Evolutionary conservation across 2,113 vertebrate species (phyloP).

Genomic region (Pogonocichla stellata): DNA sequence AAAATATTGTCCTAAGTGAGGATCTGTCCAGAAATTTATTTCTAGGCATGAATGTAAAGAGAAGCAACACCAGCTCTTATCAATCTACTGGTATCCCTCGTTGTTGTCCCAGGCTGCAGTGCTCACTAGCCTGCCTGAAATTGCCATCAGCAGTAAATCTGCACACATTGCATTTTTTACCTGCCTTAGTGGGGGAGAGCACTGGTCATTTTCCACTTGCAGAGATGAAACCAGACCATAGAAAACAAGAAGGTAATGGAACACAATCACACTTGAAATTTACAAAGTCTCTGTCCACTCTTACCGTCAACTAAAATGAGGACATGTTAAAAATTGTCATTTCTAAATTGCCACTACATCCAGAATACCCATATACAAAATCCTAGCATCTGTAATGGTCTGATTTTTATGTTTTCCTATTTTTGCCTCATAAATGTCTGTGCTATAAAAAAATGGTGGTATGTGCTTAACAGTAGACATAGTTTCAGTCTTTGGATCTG

Average conservation of each 20-base stretch:
- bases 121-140: background rate
- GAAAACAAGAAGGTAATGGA: background rate
- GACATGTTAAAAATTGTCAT: background rate
- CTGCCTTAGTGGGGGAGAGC: fast-evolving
- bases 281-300: background rate
- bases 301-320: background rate
- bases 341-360: background rate
- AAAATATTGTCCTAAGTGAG: background rate
- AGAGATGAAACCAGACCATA: background rate
- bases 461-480: constrained; percentile 30
- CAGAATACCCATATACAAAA: constrained; percentile 19
- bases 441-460: constrained; percentile 24
- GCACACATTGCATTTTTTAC: background rate
- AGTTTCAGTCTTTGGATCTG: constrained; percentile 46
- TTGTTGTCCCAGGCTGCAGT: background rate
- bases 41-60: background rate
- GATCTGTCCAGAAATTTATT: background rate
- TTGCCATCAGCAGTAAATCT: background rate
- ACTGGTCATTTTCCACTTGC: background rate
- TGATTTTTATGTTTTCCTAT: constrained; percentile 42
- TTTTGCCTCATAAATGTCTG: constrained; percentile 38
- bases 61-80: background rate
- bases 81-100: background rate
- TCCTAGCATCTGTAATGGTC: background rate
- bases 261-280: background rate